Percentiles rank a stretch among this genome's conserved stretches.
These are phyloP conservation scores for Triplophysa dalaica DNA, from an alignment of 2,113 vertebrate genomes.

Conservation along the genomic window DNA sequence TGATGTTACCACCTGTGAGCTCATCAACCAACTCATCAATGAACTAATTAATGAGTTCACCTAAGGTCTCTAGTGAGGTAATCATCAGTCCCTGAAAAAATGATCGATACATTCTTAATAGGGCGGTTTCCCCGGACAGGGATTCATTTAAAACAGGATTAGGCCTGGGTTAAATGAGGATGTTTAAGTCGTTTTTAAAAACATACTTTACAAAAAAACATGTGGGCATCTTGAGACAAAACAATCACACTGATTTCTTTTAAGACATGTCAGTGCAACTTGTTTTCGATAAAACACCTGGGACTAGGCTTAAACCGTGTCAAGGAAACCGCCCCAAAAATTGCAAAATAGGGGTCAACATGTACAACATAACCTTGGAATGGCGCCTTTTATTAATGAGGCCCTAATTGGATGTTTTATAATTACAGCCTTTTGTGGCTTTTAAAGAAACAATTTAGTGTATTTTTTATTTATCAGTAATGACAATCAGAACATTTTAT, in stretches of 20 bases:
- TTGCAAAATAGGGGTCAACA: neutral
- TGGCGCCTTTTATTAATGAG: neutral
- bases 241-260: too few relatives aligned
- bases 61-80: neutral
- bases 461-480: neutral
- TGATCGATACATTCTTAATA: neutral
- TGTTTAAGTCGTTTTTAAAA: too few relatives aligned
- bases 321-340: neutral
- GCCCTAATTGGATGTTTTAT: conserved; percentile 9
- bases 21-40: neutral
- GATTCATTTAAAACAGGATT: too few relatives aligned
- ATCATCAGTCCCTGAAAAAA: neutral
- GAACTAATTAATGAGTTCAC: neutral
- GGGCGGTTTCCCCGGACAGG: too few relatives aligned
- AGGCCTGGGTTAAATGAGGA: too few relatives aligned
- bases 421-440: conserved; percentile 5
- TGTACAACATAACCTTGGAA: neutral
- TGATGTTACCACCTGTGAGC: neutral
- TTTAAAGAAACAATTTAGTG: conserved; percentile 1
- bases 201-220: too few relatives aligned
- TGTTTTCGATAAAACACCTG: too few relatives aligned
- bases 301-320: too few relatives aligned
- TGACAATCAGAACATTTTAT: conserved; percentile 11
- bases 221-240: too few relatives aligned
- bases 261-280: too few relatives aligned